phyloP scores from a whole-genome alignment of 1,140 invertebrate species.

The Papilio glaucus region DNA sequence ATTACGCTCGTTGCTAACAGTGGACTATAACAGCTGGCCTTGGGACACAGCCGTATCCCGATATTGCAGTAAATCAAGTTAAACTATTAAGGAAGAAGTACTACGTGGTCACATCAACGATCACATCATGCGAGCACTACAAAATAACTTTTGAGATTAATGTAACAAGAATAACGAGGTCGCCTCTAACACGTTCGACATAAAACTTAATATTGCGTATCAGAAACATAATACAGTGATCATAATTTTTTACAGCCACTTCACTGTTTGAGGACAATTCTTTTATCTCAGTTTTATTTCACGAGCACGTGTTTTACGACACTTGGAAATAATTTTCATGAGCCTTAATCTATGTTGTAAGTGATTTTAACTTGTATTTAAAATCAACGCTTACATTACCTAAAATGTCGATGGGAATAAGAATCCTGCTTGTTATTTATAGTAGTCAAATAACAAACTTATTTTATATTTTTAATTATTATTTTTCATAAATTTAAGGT shows the following conservation, averaged over 20 bases:
- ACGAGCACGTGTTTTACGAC: conserved; percentile 17
- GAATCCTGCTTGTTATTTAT: no score
- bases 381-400: not conserved
- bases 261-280: conserved; percentile 20
- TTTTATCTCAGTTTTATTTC: conserved; percentile 18
- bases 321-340: conserved; percentile 9
- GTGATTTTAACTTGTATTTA: not conserved
- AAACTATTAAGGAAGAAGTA: not conserved
- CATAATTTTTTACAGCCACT: conserved; percentile 20
- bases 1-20: no score
- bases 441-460: no score
- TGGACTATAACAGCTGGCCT: no score
- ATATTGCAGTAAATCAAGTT: no score
- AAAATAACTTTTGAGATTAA: not conserved
- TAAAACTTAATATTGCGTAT: conserved; percentile 23
- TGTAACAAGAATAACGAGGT: conserved; percentile 1
- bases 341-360: not conserved
- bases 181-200: not conserved
- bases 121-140: not conserved
- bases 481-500: no score
- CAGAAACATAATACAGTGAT: conserved; percentile 17
- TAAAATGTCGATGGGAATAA: no score
- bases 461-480: no score
- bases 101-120: not conserved
- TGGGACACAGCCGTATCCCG: no score